A percentile compares a stretch with the other conserved stretches of the same genome.
phyloP scores from a whole-genome alignment of 30 jellyfish, hydroid and myxozoan species.

The Sanderia malayensis region DNA sequence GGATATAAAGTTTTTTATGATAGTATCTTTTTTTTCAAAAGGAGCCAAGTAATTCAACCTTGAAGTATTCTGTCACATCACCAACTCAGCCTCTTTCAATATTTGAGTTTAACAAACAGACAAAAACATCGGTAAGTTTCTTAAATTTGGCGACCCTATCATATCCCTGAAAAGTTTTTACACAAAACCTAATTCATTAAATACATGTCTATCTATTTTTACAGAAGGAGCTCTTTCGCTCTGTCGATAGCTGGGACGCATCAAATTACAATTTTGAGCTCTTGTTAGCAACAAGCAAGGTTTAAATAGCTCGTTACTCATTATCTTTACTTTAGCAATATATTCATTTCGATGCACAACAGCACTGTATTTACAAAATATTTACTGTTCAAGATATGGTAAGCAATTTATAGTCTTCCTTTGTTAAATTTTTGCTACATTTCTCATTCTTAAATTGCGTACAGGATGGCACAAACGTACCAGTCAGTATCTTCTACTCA shows the following conservation, averaged over 20 bases:
- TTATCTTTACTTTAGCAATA: too few species aligned
- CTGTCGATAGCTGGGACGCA: not conserved
- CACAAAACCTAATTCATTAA: too few species aligned
- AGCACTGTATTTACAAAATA: too few species aligned
- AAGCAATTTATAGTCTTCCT: too few species aligned
- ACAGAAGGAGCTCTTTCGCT: slow-evolving; percentile 14
- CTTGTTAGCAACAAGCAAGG: slow-evolving; percentile 41
- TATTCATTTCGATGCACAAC: too few species aligned
- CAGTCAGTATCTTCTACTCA: slow-evolving; percentile 20
- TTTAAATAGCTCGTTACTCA: not conserved
- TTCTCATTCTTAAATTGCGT: not conserved
- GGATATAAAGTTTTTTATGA: too few species aligned
- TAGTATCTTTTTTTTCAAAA: not conserved
- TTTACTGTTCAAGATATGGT: too few species aligned
- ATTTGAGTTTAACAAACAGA: slow-evolving; percentile 17
- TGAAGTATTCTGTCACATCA: slow-evolving; percentile 27
- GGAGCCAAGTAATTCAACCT: slow-evolving; percentile 17
- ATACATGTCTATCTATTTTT: too few species aligned
- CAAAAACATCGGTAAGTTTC: slow-evolving; percentile 19
- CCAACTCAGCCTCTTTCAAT: slow-evolving; percentile 35
- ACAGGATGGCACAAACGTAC: slow-evolving; percentile 59
- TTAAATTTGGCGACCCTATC: too few species aligned
- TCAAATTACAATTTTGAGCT: slow-evolving; percentile 9
- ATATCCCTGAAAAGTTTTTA: too few species aligned
- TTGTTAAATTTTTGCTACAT: too few species aligned